Conservation (phyloP, 2,797 vertebrate genomes). For the Sebastes miniatus region DNA sequence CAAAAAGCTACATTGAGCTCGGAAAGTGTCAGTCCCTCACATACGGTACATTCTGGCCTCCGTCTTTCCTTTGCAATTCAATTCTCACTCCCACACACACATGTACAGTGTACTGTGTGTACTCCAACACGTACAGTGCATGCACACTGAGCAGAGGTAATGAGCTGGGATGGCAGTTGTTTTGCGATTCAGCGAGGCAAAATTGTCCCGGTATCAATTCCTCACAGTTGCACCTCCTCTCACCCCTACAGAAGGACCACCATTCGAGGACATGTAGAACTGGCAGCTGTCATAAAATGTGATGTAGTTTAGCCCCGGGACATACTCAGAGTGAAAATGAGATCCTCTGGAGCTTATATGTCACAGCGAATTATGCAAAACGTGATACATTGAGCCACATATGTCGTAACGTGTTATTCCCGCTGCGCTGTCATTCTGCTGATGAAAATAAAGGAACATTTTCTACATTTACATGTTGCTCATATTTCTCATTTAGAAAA, state of each 20-base stretch:
- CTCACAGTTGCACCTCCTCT: constrained; percentile 60
- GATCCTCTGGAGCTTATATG: constrained; percentile 65
- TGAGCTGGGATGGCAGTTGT: constrained; percentile 65
- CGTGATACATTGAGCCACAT: constrained; percentile 49
- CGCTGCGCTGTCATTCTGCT: constrained; percentile 19
- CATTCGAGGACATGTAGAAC: constrained; percentile 63
- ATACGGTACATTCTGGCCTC: not conserved
- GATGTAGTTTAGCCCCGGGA: constrained; percentile 59
- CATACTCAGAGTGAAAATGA: constrained; percentile 66
- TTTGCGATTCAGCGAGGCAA: constrained; percentile 67
- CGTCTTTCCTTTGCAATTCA: not conserved
- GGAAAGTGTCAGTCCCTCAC: not conserved
- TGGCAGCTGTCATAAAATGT: constrained; percentile 77
- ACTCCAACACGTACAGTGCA: constrained; percentile 4
- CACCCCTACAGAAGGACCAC: constrained; percentile 56
- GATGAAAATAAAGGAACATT: constrained; percentile 21
- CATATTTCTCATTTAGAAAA: constrained; percentile 14
- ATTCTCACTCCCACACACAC: constrained; percentile 23
- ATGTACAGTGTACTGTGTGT: not conserved
- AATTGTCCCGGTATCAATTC: constrained; percentile 60
- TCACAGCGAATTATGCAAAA: constrained; percentile 71
- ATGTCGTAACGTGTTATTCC: constrained; percentile 56
- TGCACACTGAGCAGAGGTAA: constrained; percentile 55
- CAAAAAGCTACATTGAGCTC: not conserved
- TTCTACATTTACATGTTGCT: constrained; percentile 25